These are phyloP conservation scores for Panurus biarmicus DNA, from an alignment of 2,113 vertebrate species.

Conservation along the genomic window DNA sequence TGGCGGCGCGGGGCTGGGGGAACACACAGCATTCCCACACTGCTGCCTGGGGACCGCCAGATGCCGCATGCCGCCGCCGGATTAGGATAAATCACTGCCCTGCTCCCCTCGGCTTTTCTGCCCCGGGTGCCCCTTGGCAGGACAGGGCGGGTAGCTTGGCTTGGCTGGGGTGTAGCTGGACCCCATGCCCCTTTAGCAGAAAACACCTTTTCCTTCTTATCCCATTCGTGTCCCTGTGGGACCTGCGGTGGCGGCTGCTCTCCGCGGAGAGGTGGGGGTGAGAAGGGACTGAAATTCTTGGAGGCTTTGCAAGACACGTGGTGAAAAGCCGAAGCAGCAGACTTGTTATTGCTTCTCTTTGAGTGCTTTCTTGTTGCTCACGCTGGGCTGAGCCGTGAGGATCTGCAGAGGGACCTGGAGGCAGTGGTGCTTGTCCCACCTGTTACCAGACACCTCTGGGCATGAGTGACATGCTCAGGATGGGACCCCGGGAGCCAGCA, in stretches of 20 bases:
- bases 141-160: not conserved
- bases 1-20: not conserved
- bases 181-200: not conserved
- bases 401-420: not conserved
- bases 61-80: slow-evolving; percentile 11
- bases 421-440: not conserved
- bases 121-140: not conserved
- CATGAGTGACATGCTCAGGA: not conserved
- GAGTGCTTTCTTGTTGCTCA: not conserved
- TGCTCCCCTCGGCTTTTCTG: not conserved
- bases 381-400: not conserved
- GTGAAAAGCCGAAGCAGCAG: not conserved
- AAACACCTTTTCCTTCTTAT: not conserved
- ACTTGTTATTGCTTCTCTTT: not conserved
- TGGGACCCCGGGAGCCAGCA: not conserved
- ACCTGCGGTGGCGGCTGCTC: not conserved
- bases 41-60: slow-evolving; percentile 28
- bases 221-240: not conserved
- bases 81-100: slow-evolving; percentile 49
- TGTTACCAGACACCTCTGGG: not conserved
- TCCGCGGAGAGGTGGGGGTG: not conserved
- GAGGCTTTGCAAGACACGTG: not conserved
- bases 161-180: not conserved
- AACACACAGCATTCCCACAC: slow-evolving; percentile 60
- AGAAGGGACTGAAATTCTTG: slow-evolving; percentile 18